Percentiles rank a stretch among this genome's conserved stretches.
phyloP scores from a whole-genome alignment of 1,140 invertebrate species.

The Drosophila mojavensis region DNA sequence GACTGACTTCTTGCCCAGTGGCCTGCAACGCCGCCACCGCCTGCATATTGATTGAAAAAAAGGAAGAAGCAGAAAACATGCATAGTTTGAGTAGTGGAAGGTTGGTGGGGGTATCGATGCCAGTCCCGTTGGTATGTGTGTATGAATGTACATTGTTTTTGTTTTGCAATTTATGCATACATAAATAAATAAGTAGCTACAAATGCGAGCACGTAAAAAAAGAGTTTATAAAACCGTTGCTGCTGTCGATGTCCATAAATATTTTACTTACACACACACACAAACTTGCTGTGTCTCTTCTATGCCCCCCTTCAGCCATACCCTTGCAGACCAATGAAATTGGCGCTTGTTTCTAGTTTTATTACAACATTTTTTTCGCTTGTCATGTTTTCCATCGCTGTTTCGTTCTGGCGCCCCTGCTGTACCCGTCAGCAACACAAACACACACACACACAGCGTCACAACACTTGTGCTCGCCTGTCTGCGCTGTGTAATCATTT shows the following conservation, averaged over 20 bases:
- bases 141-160: conserved; percentile 51
- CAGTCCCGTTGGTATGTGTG: conserved; percentile 39
- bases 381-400: conserved; percentile 76
- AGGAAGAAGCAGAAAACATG: conserved; percentile 31
- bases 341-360: conserved; percentile 80
- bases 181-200: conserved; percentile 53
- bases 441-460: conserved; percentile 28
- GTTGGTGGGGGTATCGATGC: conserved; percentile 1
- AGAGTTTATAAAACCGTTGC: conserved; percentile 64
- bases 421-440: conserved; percentile 54
- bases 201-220: conserved; percentile 45
- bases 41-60: conserved; percentile 68
- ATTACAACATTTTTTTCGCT: conserved; percentile 68
- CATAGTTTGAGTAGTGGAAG: conserved; percentile 1
- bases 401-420: conserved; percentile 64
- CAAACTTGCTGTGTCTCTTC: conserved; percentile 6
- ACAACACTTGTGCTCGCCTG: conserved; percentile 31
- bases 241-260: conserved; percentile 70
- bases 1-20: conserved; percentile 22
- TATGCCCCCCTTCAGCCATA: conserved; percentile 20
- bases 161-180: conserved; percentile 57
- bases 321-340: conserved; percentile 57
- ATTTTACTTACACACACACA: conserved; percentile 49
- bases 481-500: conserved; percentile 52
- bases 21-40: conserved; percentile 27